A percentile compares a stretch with the other conserved stretches of the same genome.
These are phyloP conservation scores for Petrocephalus microphthalmus DNA, from an alignment of 2,113 vertebrate species.

Conservation along the genomic window DNA sequence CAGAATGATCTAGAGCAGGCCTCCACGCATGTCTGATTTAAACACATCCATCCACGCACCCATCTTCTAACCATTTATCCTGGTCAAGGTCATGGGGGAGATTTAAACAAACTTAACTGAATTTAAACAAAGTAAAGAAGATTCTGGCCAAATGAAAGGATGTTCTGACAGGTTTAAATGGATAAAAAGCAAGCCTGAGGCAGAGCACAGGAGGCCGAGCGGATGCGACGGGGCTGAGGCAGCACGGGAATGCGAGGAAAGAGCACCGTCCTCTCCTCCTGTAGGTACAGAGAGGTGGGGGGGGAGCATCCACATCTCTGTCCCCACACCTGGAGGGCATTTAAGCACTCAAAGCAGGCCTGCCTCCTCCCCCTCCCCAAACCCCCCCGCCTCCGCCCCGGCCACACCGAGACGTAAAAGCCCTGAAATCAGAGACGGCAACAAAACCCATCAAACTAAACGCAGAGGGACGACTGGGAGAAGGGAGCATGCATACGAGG, in stretches of 20 bases:
- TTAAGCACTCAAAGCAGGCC: background rate
- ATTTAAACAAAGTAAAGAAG: constrained; percentile 1
- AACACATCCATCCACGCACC: background rate
- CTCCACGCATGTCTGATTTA: background rate
- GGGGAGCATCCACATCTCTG: background rate
- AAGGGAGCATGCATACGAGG: background rate
- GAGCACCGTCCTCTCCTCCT: background rate
- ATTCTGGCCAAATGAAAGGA: constrained; percentile 2
- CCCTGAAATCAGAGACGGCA: background rate
- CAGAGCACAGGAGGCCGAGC: background rate
- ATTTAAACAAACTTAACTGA: background rate
- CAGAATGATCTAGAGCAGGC: background rate
- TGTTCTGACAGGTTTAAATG: background rate
- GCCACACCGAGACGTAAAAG: background rate
- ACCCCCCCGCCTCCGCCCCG: background rate
- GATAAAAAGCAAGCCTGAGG: background rate
- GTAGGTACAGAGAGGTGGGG: background rate
- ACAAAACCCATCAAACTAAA: constrained; percentile 13
- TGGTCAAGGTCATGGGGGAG: constrained; percentile 1
- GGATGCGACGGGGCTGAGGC: background rate
- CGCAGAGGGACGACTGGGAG: background rate
- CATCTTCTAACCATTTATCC: constrained; percentile 2
- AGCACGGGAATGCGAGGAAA: background rate
- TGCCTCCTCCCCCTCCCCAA: background rate
- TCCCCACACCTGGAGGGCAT: background rate